Base-by-base conservation (phyloP, 1,140 invertebrate genomes). In the Myzus persicae region DNA sequence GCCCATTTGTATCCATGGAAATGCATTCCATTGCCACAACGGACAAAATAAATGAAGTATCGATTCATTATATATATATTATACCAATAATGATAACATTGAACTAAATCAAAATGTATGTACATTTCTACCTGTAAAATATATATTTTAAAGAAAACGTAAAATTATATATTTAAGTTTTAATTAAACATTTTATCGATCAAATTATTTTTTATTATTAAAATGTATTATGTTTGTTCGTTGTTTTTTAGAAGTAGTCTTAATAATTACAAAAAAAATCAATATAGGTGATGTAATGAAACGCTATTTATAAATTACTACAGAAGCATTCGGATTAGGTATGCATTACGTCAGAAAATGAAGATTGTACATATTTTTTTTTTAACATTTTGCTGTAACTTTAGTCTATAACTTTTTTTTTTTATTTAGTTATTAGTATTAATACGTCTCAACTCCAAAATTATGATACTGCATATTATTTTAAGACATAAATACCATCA, bases 1-100 rank as follows among this genome's bases (percentile, higher is more conserved):
- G 51, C 5, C 46, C 18, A 89, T 89, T 51, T 38, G 87, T 89
- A 89, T 51, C 87, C 87, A 89, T 89, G 87, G 87, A 89, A 51
- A 89, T 89, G 8, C 36, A 48, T 51, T 38, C 46, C 87, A 51
- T 38, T 89, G 44, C 46, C 18, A 89, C 22, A 36, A 42, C 20
- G 44, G 22, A 88, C 9, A 36, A 3, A 88, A 46, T 88, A 38
- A 46, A 48, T 20, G 36, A 51, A 48, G 22, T 22, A 88, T 89
- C 87, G 36, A 89, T 51, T 89, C 31, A 46, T 18, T 11, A 46
- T 46, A 87, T 36, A 88, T 24, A n/a, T 44, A 44, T 9, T 9
- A 44, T 36, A 46, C 7, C 6, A 88, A 48, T 88, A 46, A 85
- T 38, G 36, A 38, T n/a, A 81, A 81, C n/a, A 38, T 81, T 81